Conservation (phyloP, 1,140 invertebrate genomes). For the Euura saliciscinereae region DNA sequence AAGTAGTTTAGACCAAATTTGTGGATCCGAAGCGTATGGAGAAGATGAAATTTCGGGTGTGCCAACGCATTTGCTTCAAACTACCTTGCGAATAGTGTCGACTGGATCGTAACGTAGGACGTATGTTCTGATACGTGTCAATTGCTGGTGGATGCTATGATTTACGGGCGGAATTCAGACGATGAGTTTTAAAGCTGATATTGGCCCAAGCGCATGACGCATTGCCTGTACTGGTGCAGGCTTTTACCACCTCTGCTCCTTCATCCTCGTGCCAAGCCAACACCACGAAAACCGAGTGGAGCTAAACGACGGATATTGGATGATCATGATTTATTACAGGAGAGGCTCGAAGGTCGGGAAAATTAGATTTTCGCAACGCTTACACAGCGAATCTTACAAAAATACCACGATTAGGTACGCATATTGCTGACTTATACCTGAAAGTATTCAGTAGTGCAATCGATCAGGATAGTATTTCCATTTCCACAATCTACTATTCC, state of each 20-base stretch:
- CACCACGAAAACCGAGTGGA: background rate
- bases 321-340: conserved; percentile 3
- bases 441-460: too few species aligned
- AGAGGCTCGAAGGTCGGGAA: background rate
- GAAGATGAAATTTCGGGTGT: too few species aligned
- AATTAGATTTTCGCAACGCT: background rate
- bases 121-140: background rate
- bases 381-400: background rate
- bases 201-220: conserved; percentile 1
- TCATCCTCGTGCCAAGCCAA: background rate
- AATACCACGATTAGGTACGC: background rate
- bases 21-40: too few species aligned
- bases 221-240: background rate
- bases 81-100: too few species aligned
- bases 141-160: background rate
- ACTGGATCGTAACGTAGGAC: too few species aligned
- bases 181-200: background rate
- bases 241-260: background rate
- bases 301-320: background rate
- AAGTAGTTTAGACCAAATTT: too few species aligned
- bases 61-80: too few species aligned
- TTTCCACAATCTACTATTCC: too few species aligned
- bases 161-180: background rate
- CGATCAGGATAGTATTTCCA: too few species aligned
- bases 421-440: too few species aligned